Conservation (phyloP, 2,113 vertebrate genomes). For the Gymnarchus niloticus region DNA sequence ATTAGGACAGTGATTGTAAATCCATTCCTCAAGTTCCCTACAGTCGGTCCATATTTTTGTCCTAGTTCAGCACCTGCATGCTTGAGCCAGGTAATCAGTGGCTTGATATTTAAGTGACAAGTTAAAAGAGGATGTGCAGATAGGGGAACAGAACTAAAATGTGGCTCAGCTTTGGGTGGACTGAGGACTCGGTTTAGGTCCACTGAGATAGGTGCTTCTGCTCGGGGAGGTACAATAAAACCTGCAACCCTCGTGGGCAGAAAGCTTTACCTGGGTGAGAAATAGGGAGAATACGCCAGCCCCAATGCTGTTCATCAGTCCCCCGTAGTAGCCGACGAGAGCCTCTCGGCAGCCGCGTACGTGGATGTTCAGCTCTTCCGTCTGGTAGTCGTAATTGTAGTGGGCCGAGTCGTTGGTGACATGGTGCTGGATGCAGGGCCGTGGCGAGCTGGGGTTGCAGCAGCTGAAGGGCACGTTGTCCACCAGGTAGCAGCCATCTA, state of each 20-base stretch:
- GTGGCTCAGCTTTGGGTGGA: not conserved
- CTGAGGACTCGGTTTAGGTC: not conserved
- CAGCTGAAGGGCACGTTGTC: conserved; percentile 76
- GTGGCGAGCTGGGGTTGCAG: conserved; percentile 70
- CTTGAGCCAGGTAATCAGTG: not conserved
- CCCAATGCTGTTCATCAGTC: conserved; percentile 69
- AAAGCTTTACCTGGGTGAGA: conserved; percentile 61
- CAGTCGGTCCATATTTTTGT: not conserved
- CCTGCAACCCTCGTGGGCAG: too few species aligned
- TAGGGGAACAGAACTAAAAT: not conserved
- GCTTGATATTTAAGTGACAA: not conserved
- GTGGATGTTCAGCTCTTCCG: conserved; percentile 73
- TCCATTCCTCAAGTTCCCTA: not conserved
- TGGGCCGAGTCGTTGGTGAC: conserved; percentile 73
- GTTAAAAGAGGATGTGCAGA: not conserved
- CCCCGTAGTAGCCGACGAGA: conserved; percentile 64
- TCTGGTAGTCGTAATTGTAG: conserved; percentile 70
- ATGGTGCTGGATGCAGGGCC: conserved; percentile 69
- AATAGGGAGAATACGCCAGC: conserved; percentile 62
- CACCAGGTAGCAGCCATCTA: conserved; percentile 69
- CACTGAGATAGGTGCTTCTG: not conserved
- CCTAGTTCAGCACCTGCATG: not conserved
- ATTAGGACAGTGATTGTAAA: not conserved
- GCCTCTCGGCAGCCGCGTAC: conserved; percentile 67
- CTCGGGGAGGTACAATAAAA: not conserved